Evolutionary conservation across 1,140 invertebrate species (phyloP), one percentile per base, ranked within the genome.

Genomic region (Pristionchus pacificus): DNA sequence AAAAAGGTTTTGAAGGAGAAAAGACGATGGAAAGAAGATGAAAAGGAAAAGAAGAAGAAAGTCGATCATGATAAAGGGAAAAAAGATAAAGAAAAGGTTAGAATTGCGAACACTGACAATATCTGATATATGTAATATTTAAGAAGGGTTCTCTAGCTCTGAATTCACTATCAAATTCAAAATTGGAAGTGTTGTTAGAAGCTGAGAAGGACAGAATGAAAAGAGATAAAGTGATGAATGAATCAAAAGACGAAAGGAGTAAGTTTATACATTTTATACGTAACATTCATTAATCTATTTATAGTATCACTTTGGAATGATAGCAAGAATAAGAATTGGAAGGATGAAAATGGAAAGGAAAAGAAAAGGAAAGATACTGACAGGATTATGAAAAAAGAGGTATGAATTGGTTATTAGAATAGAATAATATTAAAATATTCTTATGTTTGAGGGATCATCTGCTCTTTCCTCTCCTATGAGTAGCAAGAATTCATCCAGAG

Each of bases 361-460:
- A 60, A 24, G 27, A 60, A n/a, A 60, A 60, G 58, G 27, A 1
- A 65, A 65, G 62, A 24, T 2, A 30, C 27, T 65, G 2, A 2
- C 6, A 38, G 10, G 62, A 27, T 31, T 10, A 33, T 10, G 19
- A 32, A 27, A 32, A 33, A 15, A 19, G 15, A 25, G 33, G 25
- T 27, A 33, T 31, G 27, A 33, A 65, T 24, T 33, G 62, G 33
- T 14, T 14, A 33, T 33, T 30, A 24, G 31, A 24, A 33, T 24
- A n/a, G 58, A 68, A 60, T 68, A 58, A 58, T 58, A 15, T 32
- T 55, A 55, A 32, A 68, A 68, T 68, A 31, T 59, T 60, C 60
- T 60, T 59, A 27, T 59, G 58, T 68, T 58, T 55, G 66, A 68
- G 66, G 31, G 49, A 60, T 58, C 55, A 59, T 68, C 66, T 68